Evolutionary conservation across 2,888 invertebrate genomes (phyloP).

Genomic region (Petrophora chlorosata): DNA sequence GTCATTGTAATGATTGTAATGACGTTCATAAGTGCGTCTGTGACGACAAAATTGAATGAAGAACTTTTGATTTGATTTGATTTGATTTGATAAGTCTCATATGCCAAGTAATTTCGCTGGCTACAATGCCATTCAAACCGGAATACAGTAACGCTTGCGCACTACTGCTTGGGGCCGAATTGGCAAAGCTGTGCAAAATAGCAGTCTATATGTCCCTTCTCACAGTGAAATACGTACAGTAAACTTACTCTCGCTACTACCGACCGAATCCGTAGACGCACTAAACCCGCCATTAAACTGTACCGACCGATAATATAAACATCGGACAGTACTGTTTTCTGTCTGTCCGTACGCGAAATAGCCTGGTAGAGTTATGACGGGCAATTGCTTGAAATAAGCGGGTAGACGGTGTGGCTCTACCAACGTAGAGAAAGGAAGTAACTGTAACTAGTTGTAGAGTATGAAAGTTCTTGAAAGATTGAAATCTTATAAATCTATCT

Average conservation of each 20-base stretch:
- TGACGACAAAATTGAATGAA: no score
- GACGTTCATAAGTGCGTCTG: no score
- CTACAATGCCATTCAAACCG: no score
- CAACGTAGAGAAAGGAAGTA: conserved; percentile 1
- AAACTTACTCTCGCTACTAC: background rate
- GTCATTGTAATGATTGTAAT: no score
- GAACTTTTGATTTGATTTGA: no score
- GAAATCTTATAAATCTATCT: background rate
- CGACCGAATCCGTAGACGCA: conserved; percentile 1
- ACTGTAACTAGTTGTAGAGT: conserved; percentile 7
- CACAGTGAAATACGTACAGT: background rate
- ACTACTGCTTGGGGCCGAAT: no score
- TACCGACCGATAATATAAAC: conserved; percentile 25
- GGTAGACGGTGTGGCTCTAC: conserved; percentile 5
- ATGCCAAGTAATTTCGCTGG: no score
- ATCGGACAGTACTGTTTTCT: conserved; percentile 31
- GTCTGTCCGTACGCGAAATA: conserved; percentile 32
- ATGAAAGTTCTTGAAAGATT: background rate
- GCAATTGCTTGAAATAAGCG: conserved; percentile 17
- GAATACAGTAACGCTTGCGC: no score
- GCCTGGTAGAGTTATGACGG: conserved; percentile 19
- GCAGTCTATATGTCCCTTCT: background rate
- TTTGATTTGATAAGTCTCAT: no score
- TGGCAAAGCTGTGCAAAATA: no score
- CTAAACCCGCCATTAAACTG: conserved; percentile 20